Conservation (phyloP, 35 echinoderm and acorn worm genomes). For the Apostichopus japonicus region DNA sequence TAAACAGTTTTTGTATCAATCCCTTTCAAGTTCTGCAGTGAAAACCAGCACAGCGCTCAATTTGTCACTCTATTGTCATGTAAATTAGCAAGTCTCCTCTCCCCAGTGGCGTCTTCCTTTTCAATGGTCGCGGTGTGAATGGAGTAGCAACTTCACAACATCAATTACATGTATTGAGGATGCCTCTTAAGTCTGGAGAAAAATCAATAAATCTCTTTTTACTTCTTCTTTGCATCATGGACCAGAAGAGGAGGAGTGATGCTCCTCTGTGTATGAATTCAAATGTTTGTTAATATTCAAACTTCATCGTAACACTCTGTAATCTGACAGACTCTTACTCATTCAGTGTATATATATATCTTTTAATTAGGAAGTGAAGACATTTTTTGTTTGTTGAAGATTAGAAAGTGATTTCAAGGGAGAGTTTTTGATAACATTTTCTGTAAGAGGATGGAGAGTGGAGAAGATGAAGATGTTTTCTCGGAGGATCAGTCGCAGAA, state of each 20-base stretch:
- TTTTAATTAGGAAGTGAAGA: too few species aligned
- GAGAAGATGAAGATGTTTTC: slow-evolving; percentile 13
- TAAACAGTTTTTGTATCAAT: too few species aligned
- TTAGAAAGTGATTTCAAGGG: too few species aligned
- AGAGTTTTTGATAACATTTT: too few species aligned
- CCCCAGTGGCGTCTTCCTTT: not conserved
- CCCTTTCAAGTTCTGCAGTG: not conserved
- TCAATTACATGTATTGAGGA: slow-evolving; percentile 29
- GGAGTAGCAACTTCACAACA: not conserved
- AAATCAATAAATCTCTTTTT: slow-evolving; percentile 31
- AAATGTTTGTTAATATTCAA: not conserved
- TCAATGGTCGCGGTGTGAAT: slow-evolving; percentile 15
- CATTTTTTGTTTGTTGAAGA: too few species aligned
- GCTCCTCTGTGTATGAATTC: not conserved
- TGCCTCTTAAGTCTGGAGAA: slow-evolving; percentile 22
- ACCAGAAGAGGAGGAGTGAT: not conserved
- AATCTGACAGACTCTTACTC: too few species aligned
- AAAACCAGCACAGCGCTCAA: not conserved
- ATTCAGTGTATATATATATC: too few species aligned
- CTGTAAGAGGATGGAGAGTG: slow-evolving; percentile 6
- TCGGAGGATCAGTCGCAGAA: slow-evolving; percentile 15
- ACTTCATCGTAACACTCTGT: not conserved
- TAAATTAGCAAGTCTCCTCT: not conserved
- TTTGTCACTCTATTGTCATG: not conserved
- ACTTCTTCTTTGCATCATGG: not conserved